Evolutionary conservation across 1,140 invertebrate genomes (phyloP).

Genomic region (Homalodisca vitripennis): DNA sequence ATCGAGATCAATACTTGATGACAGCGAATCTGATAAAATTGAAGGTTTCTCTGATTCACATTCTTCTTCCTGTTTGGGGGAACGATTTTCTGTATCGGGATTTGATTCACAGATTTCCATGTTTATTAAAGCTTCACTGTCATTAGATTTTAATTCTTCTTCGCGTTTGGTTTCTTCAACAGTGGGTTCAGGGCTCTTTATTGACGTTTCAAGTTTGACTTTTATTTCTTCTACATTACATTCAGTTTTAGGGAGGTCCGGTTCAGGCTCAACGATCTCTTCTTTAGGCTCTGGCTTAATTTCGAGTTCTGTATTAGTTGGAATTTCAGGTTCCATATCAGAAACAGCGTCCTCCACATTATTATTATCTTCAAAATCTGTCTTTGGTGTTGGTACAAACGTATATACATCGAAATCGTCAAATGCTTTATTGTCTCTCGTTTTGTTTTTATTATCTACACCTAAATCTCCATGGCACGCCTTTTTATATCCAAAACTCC

Average conservation of each 20-base stretch:
- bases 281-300: constrained; percentile 35
- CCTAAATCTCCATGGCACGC: constrained; percentile 19
- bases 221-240: not conserved
- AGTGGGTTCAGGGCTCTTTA: not conserved
- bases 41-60: too few relatives aligned
- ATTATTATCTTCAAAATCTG: constrained; percentile 6
- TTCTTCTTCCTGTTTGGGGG: too few relatives aligned
- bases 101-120: too few relatives aligned
- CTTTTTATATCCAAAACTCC: constrained; percentile 18
- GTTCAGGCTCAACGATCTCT: constrained; percentile 34
- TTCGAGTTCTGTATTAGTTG: constrained; percentile 26
- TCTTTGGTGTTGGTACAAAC: constrained; percentile 32
- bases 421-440: constrained; percentile 23
- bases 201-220: not conserved
- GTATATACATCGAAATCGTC: constrained; percentile 30
- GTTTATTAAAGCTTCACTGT: too few relatives aligned
- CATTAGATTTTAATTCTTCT: not conserved
- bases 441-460: constrained; percentile 20
- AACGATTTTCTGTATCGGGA: too few relatives aligned
- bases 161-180: not conserved
- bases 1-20: too few relatives aligned
- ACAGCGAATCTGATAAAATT: too few relatives aligned
- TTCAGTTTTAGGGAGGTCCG: not conserved
- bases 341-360: not conserved
- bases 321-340: not conserved